Conservation (phyloP, 2,797 vertebrate genomes). For the Schizopygopsis malacanthus region DNA sequence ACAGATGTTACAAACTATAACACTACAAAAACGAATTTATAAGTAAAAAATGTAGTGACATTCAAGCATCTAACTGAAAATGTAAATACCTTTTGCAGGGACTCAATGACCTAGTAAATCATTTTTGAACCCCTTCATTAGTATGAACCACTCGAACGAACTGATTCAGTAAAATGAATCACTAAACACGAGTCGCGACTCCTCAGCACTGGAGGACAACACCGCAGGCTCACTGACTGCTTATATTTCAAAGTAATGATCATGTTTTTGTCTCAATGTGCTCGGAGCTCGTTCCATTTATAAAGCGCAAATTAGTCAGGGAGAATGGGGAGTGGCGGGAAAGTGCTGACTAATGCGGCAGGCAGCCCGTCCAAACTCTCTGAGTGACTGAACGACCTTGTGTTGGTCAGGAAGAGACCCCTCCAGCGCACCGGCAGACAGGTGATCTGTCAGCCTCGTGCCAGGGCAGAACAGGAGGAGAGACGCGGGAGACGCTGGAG, state of each 20-base stretch:
- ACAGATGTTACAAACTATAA: background rate
- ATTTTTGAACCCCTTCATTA: background rate
- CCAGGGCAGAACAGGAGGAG: slow-evolving; percentile 62
- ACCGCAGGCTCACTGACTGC: slow-evolving; percentile 22
- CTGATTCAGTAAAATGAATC: background rate
- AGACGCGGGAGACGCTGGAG: slow-evolving; percentile 68
- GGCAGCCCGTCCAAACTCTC: slow-evolving; percentile 72
- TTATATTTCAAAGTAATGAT: slow-evolving; percentile 56
- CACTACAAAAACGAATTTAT: background rate
- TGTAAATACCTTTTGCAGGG: background rate
- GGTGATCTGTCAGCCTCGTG: slow-evolving; percentile 78
- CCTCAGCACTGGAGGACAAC: slow-evolving; percentile 17
- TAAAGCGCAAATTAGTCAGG: slow-evolving; percentile 55
- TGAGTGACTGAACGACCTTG: slow-evolving; percentile 79
- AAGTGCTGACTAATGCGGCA: slow-evolving; percentile 77
- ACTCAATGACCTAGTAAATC: background rate
- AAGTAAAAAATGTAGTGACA: background rate
- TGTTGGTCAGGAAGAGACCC: slow-evolving; percentile 67
- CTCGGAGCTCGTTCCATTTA: slow-evolving; percentile 53
- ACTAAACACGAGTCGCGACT: background rate
- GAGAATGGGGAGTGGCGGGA: slow-evolving; percentile 47
- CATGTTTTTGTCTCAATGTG: slow-evolving; percentile 51
- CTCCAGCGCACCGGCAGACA: slow-evolving; percentile 74
- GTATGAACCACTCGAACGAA: background rate
- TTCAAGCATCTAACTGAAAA: background rate